Conservation (phyloP, 1,140 invertebrate species). For the Chironomus tepperi region DNA sequence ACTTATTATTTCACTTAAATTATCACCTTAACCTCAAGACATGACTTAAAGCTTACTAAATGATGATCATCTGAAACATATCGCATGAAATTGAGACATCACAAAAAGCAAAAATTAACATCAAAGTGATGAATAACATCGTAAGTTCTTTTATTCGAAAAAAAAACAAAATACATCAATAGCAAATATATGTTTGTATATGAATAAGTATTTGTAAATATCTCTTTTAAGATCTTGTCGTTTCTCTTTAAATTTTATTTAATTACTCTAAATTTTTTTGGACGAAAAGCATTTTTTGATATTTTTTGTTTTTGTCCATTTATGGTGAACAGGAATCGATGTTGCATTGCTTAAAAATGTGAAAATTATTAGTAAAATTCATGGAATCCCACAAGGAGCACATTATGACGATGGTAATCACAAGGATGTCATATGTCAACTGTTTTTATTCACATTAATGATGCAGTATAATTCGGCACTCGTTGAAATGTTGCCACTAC, state of each 20-base stretch:
- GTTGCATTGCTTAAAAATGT: too few species aligned
- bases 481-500: too few species aligned
- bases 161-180: background rate
- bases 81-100: background rate
- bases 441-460: too few species aligned
- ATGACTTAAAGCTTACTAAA: background rate
- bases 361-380: too few species aligned
- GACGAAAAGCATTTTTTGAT: background rate
- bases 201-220: background rate
- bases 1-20: background rate
- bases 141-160: constrained; percentile 3
- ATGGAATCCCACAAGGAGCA: too few species aligned
- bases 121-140: background rate
- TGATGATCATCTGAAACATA: background rate
- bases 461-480: too few species aligned
- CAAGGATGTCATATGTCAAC: too few species aligned
- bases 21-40: background rate
- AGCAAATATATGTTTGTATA: background rate
- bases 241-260: background rate
- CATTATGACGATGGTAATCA: too few species aligned
- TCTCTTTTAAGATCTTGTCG: background rate
- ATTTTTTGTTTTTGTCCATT: too few species aligned
- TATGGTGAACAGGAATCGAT: too few species aligned
- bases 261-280: background rate
- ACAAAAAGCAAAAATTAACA: background rate